A percentile compares a stretch with the other conserved stretches of the same genome.
phyloP scores from a whole-genome alignment of 2,888 invertebrate species.

The Electrophaes corylata region DNA sequence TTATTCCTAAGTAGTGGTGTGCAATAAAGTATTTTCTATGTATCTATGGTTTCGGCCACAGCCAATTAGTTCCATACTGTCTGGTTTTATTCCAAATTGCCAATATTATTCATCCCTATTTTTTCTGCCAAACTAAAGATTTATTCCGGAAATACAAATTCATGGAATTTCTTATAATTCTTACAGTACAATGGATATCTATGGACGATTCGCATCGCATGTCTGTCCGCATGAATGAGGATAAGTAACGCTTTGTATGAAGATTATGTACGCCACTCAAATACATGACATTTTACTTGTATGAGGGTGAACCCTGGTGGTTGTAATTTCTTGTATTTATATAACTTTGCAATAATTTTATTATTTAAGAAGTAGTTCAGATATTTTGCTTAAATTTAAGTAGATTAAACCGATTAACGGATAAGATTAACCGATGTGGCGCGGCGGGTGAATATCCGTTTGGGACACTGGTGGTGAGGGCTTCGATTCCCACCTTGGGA shows the following conservation, averaged over 20 bases:
- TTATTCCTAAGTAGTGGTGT: too few species aligned
- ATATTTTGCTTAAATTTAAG: too few species aligned
- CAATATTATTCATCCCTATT: not conserved
- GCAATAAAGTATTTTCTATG: too few species aligned
- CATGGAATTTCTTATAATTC: conserved; percentile 1
- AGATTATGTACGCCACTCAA: conserved; percentile 31
- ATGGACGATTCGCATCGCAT: conserved; percentile 25
- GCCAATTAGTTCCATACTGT: not conserved
- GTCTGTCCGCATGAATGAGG: conserved; percentile 25
- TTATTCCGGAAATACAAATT: not conserved
- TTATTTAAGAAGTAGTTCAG: too few species aligned
- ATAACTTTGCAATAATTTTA: too few species aligned
- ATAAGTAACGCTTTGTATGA: conserved; percentile 20
- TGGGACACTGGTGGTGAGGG: too few species aligned
- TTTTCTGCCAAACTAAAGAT: conserved; percentile 3
- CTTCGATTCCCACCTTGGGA: too few species aligned
- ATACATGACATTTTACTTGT: conserved; percentile 17
- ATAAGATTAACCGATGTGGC: too few species aligned
- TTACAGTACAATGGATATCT: conserved; percentile 13
- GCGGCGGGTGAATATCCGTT: too few species aligned
- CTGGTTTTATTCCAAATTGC: not conserved
- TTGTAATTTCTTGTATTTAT: not conserved
- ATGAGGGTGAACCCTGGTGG: conserved; percentile 6
- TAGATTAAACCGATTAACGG: too few species aligned
- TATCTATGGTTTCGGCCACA: not conserved